Evolutionary conservation across 2,888 invertebrate genomes (phyloP), one percentile per base, ranked within the genome.

Genomic region (Drosophila histrio): DNA sequence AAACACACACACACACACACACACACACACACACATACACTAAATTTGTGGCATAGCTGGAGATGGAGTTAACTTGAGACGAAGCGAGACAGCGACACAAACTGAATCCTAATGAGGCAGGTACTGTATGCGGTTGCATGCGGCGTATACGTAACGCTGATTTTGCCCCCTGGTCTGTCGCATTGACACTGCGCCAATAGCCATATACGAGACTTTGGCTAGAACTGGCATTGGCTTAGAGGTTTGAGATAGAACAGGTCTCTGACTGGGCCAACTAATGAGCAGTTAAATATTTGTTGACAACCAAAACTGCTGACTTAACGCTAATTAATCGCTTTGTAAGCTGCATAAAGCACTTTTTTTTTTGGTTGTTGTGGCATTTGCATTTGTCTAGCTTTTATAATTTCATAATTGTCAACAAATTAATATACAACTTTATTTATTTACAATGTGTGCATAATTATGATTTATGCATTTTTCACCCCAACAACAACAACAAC

Each of bases 231-330:
- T 30, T 36, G 32, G 11, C 9, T 19, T n/a, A 36, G 19, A 4
- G 2, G 24, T 2, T 56, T 28, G 9, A 8, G 11, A 13, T 30
- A 6, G 44, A 15, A 34, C 7, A 6, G 47, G 19, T 21, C 39
- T 39, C 13, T 7, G 32, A 38, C 49, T 57, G 38, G 50, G 26
- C 19, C 65, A 63, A 66, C 70, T 82, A 86, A 82, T 83, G 82
- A 83, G 83, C 71, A 73, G 78, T 80, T 83, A 80, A 78, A 82
- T 58, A 83, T 83, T 76, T 80, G 86, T 69, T 78, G 82, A 86
- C 83, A 82, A 53, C 44, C 49, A 53, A 56, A 74, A 59, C 30
- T 53, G 47, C 66, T 63, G 71, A 67, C 58, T 78, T 58, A 69
- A 60, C 69, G 61, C 82, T 83, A 82, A 82, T 82, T 86, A 86